Percentiles rank a stretch among this genome's conserved stretches.
phyloP scores from a whole-genome alignment of 2,797 vertebrate genomes.

The Momotus momota region DNA sequence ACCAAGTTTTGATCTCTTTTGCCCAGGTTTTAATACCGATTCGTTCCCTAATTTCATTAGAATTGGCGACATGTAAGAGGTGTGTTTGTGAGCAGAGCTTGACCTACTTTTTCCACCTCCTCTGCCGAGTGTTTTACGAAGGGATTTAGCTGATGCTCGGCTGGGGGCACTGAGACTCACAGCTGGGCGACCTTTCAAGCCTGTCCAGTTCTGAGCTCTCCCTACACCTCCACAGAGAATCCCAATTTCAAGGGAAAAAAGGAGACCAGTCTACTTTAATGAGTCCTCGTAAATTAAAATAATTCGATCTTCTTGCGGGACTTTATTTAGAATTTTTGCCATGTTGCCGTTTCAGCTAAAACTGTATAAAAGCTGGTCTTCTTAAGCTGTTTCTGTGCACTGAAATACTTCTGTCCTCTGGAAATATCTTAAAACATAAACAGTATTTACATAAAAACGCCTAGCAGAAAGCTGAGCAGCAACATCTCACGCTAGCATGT shows the following conservation, averaged over 20 bases:
- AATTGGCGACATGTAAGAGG: slow-evolving; percentile 29
- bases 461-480: neutral
- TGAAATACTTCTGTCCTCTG: neutral
- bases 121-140: neutral
- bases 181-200: neutral
- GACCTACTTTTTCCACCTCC: slow-evolving; percentile 50
- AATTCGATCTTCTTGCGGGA: neutral
- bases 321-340: neutral
- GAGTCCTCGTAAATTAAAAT: neutral
- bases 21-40: neutral
- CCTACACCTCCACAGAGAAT: neutral
- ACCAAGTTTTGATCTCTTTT: slow-evolving; percentile 22
- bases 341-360: neutral
- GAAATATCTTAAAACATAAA: neutral
- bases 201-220: neutral
- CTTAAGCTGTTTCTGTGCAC: neutral
- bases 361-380: neutral
- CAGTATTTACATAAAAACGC: neutral
- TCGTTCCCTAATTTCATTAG: slow-evolving; percentile 19
- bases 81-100: slow-evolving; percentile 42
- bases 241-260: neutral
- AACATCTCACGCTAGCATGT: neutral
- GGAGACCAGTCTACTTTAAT: neutral
- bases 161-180: neutral
- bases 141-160: neutral